phyloP scores from a whole-genome alignment of 2,888 invertebrate species.

The Cylloceria caligata region DNA sequence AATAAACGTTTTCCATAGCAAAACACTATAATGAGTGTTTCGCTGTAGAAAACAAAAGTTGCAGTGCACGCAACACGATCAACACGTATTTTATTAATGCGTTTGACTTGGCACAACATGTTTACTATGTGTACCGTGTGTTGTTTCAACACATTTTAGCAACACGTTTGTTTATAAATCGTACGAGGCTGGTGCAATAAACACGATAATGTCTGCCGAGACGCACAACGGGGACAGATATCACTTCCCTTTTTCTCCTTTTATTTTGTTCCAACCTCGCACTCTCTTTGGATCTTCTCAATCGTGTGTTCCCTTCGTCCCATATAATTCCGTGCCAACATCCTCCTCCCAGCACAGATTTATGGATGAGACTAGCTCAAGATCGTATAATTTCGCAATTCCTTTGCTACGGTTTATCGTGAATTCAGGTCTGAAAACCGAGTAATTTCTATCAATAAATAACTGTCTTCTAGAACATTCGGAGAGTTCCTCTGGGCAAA shows the following conservation, averaged over 20 bases:
- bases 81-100: too few relatives aligned
- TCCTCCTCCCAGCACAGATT: constrained; percentile 20
- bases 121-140: too few relatives aligned
- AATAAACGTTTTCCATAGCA: too few relatives aligned
- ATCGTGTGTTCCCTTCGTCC: constrained; percentile 12
- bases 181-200: too few relatives aligned
- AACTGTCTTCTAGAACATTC: background rate
- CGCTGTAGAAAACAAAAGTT: too few relatives aligned
- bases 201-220: background rate
- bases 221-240: background rate
- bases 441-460: constrained; percentile 46
- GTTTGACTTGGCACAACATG: too few relatives aligned
- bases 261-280: background rate
- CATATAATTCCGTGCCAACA: constrained; percentile 26
- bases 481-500: background rate
- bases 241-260: background rate
- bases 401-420: constrained; percentile 25
- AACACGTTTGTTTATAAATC: too few relatives aligned
- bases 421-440: constrained; percentile 30
- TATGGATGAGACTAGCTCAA: constrained; percentile 40
- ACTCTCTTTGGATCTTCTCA: background rate
- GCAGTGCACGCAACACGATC: too few relatives aligned
- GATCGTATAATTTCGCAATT: constrained; percentile 52
- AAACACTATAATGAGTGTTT: too few relatives aligned
- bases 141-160: too few relatives aligned